Evolutionary conservation across 1,140 invertebrate species (phyloP).

Genomic region (Tribolium castaneum): DNA sequence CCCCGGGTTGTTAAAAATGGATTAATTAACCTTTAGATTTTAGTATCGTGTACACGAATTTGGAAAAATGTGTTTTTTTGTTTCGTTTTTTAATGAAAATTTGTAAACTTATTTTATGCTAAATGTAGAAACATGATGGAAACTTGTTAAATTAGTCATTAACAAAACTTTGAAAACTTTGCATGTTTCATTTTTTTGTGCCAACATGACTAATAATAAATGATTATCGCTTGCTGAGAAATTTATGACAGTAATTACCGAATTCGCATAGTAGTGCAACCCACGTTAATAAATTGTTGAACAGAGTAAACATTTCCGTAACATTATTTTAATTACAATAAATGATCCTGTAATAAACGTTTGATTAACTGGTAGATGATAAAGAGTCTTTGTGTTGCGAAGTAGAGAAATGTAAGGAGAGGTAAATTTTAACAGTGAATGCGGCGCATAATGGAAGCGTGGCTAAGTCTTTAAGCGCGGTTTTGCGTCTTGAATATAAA

Average conservation of each 20-base stretch:
- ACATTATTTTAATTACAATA: neutral
- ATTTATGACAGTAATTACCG: neutral
- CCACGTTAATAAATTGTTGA: neutral
- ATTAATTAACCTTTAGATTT: neutral
- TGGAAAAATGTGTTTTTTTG: neutral
- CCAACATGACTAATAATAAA: neutral
- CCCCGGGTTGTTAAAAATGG: neutral
- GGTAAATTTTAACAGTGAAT: neutral
- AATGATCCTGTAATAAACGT: neutral
- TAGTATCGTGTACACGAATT: neutral
- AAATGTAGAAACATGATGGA: no score
- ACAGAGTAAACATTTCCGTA: neutral
- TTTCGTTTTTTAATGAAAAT: neutral
- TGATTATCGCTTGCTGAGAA: neutral
- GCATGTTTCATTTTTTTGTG: neutral
- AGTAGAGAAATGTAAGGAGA: neutral
- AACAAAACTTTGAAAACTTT: no score
- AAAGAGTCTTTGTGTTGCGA: neutral
- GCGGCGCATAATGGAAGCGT: neutral
- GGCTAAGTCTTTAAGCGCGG: neutral
- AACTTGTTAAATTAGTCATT: no score
- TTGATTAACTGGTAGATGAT: neutral
- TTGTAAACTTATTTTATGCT: neutral
- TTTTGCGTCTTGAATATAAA: neutral
- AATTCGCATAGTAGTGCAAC: neutral